A percentile compares a stretch with the other conserved stretches of the same genome.
Conservation (phyloP, 1,140 invertebrate genomes). For the Tetranychus urticae region DNA sequence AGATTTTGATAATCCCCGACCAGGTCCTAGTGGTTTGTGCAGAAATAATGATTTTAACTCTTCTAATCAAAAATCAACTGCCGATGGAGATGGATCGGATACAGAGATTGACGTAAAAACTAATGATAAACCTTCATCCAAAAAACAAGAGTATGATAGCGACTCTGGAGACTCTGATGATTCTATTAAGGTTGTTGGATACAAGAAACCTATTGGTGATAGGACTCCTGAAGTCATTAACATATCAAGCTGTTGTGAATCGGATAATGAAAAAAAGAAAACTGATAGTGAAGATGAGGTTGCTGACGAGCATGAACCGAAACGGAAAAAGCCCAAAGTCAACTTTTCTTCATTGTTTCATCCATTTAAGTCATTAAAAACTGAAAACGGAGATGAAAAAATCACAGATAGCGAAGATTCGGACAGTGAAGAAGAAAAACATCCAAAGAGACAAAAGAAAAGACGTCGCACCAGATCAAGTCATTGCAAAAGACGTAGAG, state of each 20-base stretch:
- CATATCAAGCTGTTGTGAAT: constrained; percentile 9
- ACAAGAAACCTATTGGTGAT: constrained; percentile 27
- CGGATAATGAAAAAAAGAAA: neutral
- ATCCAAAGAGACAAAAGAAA: too few species aligned
- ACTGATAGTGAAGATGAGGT: neutral
- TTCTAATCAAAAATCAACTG: neutral
- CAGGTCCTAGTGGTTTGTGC: neutral
- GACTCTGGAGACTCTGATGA: neutral
- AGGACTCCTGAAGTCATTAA: constrained; percentile 28
- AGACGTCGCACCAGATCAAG: too few species aligned
- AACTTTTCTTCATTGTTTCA: too few species aligned
- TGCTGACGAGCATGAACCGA: too few species aligned
- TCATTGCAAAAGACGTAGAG: too few species aligned
- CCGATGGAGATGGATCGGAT: constrained; percentile 1
- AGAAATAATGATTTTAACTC: neutral
- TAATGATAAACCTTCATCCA: neutral
- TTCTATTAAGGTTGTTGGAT: constrained; percentile 20
- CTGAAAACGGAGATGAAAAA: too few species aligned
- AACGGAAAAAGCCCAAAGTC: too few species aligned
- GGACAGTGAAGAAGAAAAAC: too few species aligned
- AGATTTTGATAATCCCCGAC: constrained; percentile 4
- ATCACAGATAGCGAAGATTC: too few species aligned
- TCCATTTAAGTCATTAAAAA: too few species aligned
- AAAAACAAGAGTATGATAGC: constrained; percentile 4
- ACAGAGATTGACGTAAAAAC: constrained; percentile 12